phyloP scores from a whole-genome alignment of 2,888 invertebrate species.

The Cephonodes hylas region DNA sequence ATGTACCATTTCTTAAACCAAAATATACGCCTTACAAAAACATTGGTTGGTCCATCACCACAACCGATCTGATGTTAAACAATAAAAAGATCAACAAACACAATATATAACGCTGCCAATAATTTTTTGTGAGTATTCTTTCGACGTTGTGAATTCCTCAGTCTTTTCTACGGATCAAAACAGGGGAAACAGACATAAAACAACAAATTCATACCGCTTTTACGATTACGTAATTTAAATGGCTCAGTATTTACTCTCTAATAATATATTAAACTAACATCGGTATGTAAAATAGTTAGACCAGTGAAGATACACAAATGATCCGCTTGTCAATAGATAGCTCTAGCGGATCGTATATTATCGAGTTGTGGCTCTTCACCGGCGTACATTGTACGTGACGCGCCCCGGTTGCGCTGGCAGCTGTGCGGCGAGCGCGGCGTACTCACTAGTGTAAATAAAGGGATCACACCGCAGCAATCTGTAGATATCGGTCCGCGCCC shows the following conservation, averaged over 20 bases:
- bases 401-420: slow-evolving; percentile 30
- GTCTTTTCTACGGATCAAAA: slow-evolving; percentile 76
- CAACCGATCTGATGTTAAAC: slow-evolving; percentile 62
- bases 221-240: slow-evolving; percentile 66
- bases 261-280: slow-evolving; percentile 71
- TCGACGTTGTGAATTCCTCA: slow-evolving; percentile 68
- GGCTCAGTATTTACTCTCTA: slow-evolving; percentile 62
- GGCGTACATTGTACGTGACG: slow-evolving; percentile 32
- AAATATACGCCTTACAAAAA: slow-evolving; percentile 49
- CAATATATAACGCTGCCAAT: slow-evolving; percentile 58
- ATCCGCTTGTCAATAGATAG: slow-evolving; percentile 36
- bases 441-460: background rate
- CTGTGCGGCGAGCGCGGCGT: background rate
- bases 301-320: slow-evolving; percentile 58
- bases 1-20: slow-evolving; percentile 73
- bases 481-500: no score
- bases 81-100: slow-evolving; percentile 53
- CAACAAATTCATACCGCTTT: slow-evolving; percentile 16
- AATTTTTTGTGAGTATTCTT: slow-evolving; percentile 73
- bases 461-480: background rate
- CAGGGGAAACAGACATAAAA: slow-evolving; percentile 46
- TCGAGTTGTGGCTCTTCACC: slow-evolving; percentile 53
- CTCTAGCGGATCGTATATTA: slow-evolving; percentile 25
- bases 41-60: slow-evolving; percentile 70
- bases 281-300: slow-evolving; percentile 76